Conservation (phyloP, 2,888 invertebrate species). For the Thumatha senex region DNA sequence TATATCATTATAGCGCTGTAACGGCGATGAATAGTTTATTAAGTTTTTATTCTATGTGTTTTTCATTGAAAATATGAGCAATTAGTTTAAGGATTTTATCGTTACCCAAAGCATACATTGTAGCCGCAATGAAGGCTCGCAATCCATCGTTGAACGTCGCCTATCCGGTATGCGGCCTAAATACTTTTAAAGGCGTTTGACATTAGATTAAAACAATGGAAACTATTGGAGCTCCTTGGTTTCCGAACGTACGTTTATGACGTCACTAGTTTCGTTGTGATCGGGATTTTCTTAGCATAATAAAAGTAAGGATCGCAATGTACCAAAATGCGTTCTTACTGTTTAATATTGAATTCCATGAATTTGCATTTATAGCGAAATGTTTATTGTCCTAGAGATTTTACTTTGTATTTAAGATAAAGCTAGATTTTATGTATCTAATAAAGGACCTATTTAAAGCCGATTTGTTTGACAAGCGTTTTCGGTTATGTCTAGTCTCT, state of each 20-base stretch:
- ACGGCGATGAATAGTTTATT: slow-evolving; percentile 60
- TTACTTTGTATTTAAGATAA: slow-evolving; percentile 79
- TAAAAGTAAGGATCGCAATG: slow-evolving; percentile 66
- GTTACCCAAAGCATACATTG: slow-evolving; percentile 77
- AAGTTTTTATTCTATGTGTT: slow-evolving; percentile 74
- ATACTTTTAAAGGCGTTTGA: slow-evolving; percentile 29
- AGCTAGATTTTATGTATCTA: slow-evolving; percentile 65
- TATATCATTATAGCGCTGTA: slow-evolving; percentile 70
- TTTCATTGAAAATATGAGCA: slow-evolving; percentile 73
- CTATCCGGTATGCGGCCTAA: slow-evolving; percentile 26
- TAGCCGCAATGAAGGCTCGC: slow-evolving; percentile 45
- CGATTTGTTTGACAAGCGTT: slow-evolving; percentile 68
- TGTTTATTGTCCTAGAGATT: slow-evolving; percentile 82
- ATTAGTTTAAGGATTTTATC: slow-evolving; percentile 72
- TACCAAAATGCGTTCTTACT: slow-evolving; percentile 61
- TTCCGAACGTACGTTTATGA: slow-evolving; percentile 21
- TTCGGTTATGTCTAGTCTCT: slow-evolving; percentile 73
- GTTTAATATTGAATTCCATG: slow-evolving; percentile 80
- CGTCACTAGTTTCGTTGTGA: slow-evolving; percentile 32
- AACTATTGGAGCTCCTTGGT: slow-evolving; percentile 34
- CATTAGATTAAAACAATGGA: slow-evolving; percentile 35
- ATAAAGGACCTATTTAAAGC: slow-evolving; percentile 61
- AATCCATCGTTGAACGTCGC: slow-evolving; percentile 19
- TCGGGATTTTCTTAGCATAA: slow-evolving; percentile 77
- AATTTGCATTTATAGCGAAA: slow-evolving; percentile 83